Base-by-base conservation (phyloP, 2,113 vertebrate species). In the Cromileptes altivelis region DNA sequence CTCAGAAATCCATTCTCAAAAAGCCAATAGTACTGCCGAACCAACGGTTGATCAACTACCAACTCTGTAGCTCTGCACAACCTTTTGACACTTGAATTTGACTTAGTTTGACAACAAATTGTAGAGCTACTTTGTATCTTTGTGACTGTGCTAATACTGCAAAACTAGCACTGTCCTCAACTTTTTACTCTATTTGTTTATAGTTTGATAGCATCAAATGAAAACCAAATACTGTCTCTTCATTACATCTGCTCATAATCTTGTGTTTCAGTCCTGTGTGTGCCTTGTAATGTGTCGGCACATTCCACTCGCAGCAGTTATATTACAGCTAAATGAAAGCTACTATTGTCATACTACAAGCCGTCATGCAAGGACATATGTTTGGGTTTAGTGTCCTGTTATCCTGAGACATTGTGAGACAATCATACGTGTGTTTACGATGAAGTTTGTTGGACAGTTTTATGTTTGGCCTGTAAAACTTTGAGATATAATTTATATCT, bases 401-500 rank as follows among this genome's bases (percentile, higher is more conserved):
- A 21, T 15, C 17, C 72, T 45, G 17, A 55, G 9, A 45, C 7
- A 45, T 12, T 45, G 33, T 7, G 42, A 45, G 42, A 45, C 42
- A 45, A 45, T 45, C 42, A 45, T 45, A 45, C 9, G 25, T 25
- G 9, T 56, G 25, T 74, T 72, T 18, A 33, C 23, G 33, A 53
- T 53, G 9, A 58, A 52, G n/a, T 45, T 45, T 27, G 8, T 42
- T 62, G 21, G 55, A 58, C 19, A 50, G 42, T 42, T 47, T 63
- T n/a, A 47, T 56, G 18, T 63, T 17, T 33, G 23, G 75, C 21
- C 61, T 23, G 2, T 52, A 49, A 83, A 76, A 61, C 11, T 4
- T 21, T 17, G 1, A 62, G 42, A 21, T 30, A 30, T 40, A 33
- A 61, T 40, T 19, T 42, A 50, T 56, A 2, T 21, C 95, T 90